Evolutionary conservation across 2,797 vertebrate species (phyloP).

Genomic region (Molossus molossus): DNA sequence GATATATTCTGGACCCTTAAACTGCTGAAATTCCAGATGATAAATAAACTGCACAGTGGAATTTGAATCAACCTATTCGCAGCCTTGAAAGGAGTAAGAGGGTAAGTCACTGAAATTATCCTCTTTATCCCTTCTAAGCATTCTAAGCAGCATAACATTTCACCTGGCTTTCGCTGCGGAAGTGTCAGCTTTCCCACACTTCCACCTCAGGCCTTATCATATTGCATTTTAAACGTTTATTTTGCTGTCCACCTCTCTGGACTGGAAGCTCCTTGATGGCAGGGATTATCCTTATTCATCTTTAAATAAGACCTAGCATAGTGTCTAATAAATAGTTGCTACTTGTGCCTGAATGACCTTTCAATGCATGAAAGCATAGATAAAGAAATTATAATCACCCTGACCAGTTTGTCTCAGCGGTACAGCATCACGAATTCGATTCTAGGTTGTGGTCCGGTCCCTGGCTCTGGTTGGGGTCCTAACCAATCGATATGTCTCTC

Average conservation of each 20-base stretch:
- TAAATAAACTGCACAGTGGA: slow-evolving; percentile 82
- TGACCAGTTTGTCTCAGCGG: too few relatives aligned
- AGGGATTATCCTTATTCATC: slow-evolving; percentile 27
- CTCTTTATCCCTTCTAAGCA: slow-evolving; percentile 24
- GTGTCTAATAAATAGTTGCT: background rate
- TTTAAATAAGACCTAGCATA: slow-evolving; percentile 49
- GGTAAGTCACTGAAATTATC: slow-evolving; percentile 67
- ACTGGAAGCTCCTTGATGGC: slow-evolving; percentile 44
- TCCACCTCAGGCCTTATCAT: background rate
- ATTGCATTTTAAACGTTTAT: slow-evolving; percentile 31
- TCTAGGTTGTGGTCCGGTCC: too few relatives aligned
- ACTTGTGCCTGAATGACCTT: background rate
- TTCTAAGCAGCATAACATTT: slow-evolving; percentile 50
- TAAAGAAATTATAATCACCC: background rate
- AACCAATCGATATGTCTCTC: too few relatives aligned
- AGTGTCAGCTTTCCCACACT: background rate
- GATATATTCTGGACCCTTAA: slow-evolving; percentile 84
- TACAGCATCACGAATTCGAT: too few relatives aligned
- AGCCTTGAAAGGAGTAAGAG: slow-evolving; percentile 73
- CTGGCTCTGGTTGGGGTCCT: too few relatives aligned
- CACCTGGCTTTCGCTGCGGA: slow-evolving; percentile 16
- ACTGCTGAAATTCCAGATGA: slow-evolving; percentile 80
- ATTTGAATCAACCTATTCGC: slow-evolving; percentile 76
- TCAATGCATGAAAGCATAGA: background rate
- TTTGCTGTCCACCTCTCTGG: slow-evolving; percentile 21